Evolutionary conservation across 2,888 invertebrate genomes (phyloP).

Genomic region (Aricia artaxerxes): DNA sequence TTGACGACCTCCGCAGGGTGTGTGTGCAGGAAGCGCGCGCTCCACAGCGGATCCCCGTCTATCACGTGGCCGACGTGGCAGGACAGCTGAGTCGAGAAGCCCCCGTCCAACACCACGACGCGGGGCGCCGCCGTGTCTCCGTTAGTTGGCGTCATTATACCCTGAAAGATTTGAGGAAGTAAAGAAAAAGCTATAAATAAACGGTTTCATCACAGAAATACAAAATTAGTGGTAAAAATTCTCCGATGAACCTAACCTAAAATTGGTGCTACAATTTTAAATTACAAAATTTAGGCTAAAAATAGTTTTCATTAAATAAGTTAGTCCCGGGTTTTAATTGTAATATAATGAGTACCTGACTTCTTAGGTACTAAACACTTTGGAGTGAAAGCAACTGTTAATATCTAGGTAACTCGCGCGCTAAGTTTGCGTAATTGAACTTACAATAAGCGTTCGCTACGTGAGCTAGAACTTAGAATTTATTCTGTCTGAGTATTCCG

Average conservation of each 20-base stretch:
- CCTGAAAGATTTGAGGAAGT: neutral
- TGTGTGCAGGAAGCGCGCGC: conserved; percentile 89
- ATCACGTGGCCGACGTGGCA: conserved; percentile 87
- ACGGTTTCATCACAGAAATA: neutral
- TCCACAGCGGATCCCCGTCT: conserved; percentile 94
- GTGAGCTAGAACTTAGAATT: conserved; percentile 3
- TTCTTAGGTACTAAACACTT: neutral
- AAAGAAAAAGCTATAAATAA: neutral
- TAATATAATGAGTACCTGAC: neutral
- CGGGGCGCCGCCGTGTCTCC: conserved; percentile 63
- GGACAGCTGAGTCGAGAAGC: conserved; percentile 90
- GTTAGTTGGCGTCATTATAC: conserved; percentile 60
- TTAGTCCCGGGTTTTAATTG: too few relatives aligned
- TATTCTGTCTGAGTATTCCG: conserved; percentile 2
- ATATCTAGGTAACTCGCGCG: neutral
- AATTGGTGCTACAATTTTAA: too few relatives aligned
- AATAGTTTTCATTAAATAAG: too few relatives aligned
- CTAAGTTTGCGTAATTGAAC: conserved; percentile 4
- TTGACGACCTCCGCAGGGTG: conserved; percentile 89
- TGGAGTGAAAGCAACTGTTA: neutral
- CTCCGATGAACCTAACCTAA: too few relatives aligned
- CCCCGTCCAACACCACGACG: conserved; percentile 83
- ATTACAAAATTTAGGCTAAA: too few relatives aligned
- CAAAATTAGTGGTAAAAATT: neutral
- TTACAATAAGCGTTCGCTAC: neutral